These are phyloP conservation scores for Ambastaia sidthimunki DNA, from an alignment of 2,797 vertebrate genomes.

Conservation along the genomic window DNA sequence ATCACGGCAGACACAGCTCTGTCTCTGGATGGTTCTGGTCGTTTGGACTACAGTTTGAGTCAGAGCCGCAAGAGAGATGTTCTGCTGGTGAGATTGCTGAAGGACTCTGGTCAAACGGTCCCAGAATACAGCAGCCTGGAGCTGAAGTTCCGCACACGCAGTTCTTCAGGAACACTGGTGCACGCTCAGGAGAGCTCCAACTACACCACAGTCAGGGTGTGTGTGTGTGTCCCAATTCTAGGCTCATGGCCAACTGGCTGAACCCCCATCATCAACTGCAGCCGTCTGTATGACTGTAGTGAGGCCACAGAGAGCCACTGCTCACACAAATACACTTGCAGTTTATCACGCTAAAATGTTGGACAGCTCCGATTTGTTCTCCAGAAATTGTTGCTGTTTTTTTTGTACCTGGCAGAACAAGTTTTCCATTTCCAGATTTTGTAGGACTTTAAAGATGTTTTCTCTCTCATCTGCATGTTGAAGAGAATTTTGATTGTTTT, in stretches of 20 bases:
- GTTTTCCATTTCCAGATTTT: constrained; percentile 64
- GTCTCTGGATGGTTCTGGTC: constrained; percentile 90
- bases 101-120: constrained; percentile 58
- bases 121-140: constrained; percentile 77
- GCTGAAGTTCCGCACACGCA: constrained; percentile 94
- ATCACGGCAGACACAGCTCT: constrained; percentile 90
- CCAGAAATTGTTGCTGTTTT: constrained; percentile 61
- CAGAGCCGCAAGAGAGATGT: constrained; percentile 86
- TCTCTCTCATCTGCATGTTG: constrained; percentile 71
- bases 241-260: constrained; percentile 3
- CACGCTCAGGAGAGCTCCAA: constrained; percentile 95
- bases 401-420: constrained; percentile 44
- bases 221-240: constrained; percentile 31
- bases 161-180: constrained; percentile 87
- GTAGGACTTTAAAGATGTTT: constrained; percentile 70
- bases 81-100: constrained; percentile 75
- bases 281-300: background rate
- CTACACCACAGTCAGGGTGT: constrained; percentile 95
- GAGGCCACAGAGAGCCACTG: constrained; percentile 28
- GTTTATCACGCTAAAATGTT: constrained; percentile 59
- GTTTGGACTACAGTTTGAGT: constrained; percentile 90
- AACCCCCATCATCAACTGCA: background rate
- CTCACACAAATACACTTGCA: constrained; percentile 1
- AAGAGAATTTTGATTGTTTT: constrained; percentile 59
- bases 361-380: constrained; percentile 54